These are phyloP conservation scores for Gallinago undulata DNA, from an alignment of 2,113 vertebrate species.

Conservation along the genomic window DNA sequence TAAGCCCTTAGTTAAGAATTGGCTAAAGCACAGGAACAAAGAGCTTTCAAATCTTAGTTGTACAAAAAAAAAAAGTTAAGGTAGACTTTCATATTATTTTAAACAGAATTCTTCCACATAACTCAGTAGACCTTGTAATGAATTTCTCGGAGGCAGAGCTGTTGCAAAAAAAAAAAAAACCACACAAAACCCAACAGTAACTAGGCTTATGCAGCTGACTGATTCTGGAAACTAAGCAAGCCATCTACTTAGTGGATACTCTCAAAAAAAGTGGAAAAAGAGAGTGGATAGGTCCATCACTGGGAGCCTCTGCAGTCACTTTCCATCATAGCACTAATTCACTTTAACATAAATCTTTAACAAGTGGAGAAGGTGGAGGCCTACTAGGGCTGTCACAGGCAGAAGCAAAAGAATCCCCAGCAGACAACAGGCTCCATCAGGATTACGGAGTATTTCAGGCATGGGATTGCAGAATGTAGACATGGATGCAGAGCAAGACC, in stretches of 20 bases:
- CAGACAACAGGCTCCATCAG: background rate
- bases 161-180: background rate
- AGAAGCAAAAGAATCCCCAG: background rate
- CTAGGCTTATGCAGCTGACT: background rate
- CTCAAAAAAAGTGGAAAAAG: background rate
- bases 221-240: background rate
- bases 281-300: background rate
- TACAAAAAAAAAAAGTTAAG: background rate
- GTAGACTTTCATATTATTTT: background rate
- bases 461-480: background rate
- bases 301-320: background rate
- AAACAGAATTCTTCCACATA: background rate
- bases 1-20: background rate
- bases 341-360: slow-evolving; percentile 11
- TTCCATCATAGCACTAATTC: background rate
- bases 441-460: background rate
- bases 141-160: background rate
- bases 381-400: background rate
- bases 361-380: background rate
- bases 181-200: background rate
- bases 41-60: background rate
- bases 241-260: background rate
- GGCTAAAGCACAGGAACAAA: background rate
- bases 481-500: background rate
- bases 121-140: background rate